These are phyloP conservation scores for Celastrina argiolus DNA, from an alignment of 2,888 invertebrate species.

Conservation along the genomic window DNA sequence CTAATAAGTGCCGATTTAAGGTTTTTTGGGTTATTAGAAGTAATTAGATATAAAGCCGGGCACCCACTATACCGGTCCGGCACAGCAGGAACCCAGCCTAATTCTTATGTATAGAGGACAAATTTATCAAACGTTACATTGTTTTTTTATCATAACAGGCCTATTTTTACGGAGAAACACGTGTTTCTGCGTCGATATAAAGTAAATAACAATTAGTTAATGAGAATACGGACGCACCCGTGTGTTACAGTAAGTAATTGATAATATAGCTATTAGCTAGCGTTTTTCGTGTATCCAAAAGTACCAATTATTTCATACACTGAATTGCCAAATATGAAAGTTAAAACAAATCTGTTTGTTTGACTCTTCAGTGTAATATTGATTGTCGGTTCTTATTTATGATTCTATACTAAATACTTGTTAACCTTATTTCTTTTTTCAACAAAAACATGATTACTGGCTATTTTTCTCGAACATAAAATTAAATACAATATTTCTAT, in stretches of 20 bases:
- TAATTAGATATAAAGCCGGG: not conserved
- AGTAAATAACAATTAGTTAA: conserved; percentile 17
- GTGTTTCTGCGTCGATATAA: not conserved
- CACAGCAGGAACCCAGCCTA: no score
- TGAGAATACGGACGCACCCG: not conserved
- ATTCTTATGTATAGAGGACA: not conserved
- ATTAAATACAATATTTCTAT: no score
- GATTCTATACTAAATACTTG: no score
- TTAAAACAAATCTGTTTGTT: no score
- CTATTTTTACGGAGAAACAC: conserved; percentile 3
- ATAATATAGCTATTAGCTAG: not conserved
- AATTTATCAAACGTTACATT: not conserved
- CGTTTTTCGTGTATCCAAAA: not conserved
- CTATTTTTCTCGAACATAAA: no score
- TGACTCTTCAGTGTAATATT: no score
- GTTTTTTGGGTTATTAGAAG: not conserved
- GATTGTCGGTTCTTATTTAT: no score
- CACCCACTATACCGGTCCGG: no score
- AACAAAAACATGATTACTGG: no score
- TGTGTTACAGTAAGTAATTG: conserved; percentile 16
- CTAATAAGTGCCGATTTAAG: not conserved
- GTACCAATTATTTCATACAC: not conserved
- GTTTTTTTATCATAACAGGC: conserved; percentile 14
- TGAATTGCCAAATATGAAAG: no score
- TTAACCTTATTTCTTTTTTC: no score